Base-by-base conservation (phyloP, 2,888 invertebrate genomes). In the Deilephila porcellus region DNA sequence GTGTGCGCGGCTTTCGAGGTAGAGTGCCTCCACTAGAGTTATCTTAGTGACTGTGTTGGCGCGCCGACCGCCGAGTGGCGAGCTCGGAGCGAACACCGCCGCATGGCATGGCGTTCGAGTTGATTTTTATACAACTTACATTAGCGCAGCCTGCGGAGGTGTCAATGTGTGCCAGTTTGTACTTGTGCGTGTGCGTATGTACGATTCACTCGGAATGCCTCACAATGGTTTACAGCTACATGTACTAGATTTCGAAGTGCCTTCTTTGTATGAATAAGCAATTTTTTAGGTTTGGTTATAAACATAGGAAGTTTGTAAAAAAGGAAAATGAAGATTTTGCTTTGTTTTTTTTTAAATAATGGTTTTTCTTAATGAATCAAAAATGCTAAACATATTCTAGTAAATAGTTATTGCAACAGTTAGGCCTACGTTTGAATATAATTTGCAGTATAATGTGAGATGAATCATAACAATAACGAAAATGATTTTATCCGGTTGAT, bases 1-100 rank as follows among this genome's bases (percentile, higher is more conserved):
- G 93, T 93, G 93, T 90, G 90, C 88, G 79, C 73, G 80, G 67
- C 76, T 78, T 70, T 74, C 78, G 77, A 73, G 73, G 76, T 73
- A 75, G 78, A 80, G 78, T 71, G 70, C 70, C 60, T 72, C 64
- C 70, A 70, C 67, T 74, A 74, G 34, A 70, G 59, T 52, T 67
- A 67, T 67, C 67, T 56, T 56, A n/a, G 19, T 52, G 45, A 67
- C 25, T 2, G 64, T 37, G 67, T 67, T 67, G 67, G 32, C n/a
- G 63, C n/a, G 34, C n/a, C 63, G 64, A 45, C 37, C 19, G 62
- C 20, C 64, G 64, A 64, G 20, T 45, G 52, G 64, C 64, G 62
- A 56, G 56, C 62, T 32, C 45, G 45, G 45, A 45, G 62, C 19
- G 60, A 56, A 25, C 32, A 11, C 34, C 1, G 19, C 64, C 8